These are phyloP conservation scores for Dendrocopos noguchii DNA, from an alignment of 2,113 vertebrate species.

Conservation along the genomic window DNA sequence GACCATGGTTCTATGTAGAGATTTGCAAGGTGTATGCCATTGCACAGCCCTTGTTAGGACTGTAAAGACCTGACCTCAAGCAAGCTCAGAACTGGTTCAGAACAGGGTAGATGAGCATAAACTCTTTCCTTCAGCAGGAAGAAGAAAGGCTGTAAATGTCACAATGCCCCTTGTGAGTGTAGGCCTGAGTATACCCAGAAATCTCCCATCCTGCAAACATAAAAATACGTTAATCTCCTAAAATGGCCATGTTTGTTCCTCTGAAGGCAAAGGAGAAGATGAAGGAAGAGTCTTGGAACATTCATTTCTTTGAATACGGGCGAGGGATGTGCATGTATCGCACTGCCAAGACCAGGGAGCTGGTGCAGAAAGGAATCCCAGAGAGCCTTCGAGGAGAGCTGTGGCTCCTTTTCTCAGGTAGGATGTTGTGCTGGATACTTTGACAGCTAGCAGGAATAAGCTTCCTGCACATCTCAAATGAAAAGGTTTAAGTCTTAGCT, in stretches of 20 bases:
- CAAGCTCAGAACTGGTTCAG: background rate
- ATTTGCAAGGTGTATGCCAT: background rate
- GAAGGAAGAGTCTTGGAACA: constrained; percentile 97
- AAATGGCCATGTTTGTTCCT: background rate
- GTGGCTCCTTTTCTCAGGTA: constrained; percentile 94
- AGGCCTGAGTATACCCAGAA: background rate
- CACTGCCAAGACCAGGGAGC: constrained; percentile 88
- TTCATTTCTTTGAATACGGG: constrained; percentile 97
- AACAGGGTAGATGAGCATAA: background rate
- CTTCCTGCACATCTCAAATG: background rate
- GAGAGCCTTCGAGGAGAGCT: constrained; percentile 92
- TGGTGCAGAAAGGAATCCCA: constrained; percentile 93
- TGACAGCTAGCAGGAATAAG: background rate
- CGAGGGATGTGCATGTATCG: constrained; percentile 98
- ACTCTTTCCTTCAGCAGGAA: background rate
- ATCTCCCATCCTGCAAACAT: background rate
- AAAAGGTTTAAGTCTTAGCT: background rate
- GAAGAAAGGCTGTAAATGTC: background rate
- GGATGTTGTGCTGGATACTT: background rate
- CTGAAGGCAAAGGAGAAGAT: constrained; percentile 93
- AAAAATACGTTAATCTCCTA: background rate
- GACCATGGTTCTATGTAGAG: background rate
- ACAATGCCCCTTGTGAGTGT: background rate
- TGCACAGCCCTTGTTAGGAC: background rate
- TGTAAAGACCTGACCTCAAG: background rate